Evolutionary conservation across 1,140 invertebrate genomes (phyloP), one percentile per base, ranked within the genome.

Genomic region (Drosophila arawakana): DNA sequence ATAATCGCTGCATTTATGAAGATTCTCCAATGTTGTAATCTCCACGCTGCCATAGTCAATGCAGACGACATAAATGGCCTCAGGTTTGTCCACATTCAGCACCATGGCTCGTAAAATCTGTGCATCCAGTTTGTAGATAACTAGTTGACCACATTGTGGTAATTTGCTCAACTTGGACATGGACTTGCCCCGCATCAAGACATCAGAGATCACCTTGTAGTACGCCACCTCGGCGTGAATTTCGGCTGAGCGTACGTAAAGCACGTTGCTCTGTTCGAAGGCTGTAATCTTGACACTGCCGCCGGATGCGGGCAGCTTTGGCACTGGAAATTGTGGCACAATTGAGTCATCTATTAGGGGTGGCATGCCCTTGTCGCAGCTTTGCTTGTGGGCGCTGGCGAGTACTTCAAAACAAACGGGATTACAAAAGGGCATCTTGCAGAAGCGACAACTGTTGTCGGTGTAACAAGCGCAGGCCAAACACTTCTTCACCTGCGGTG

Each of bases 41-140:
- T 91, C 91, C 15, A 92, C 50, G 55, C 76, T 92, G 0, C 91
- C 91, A 57, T 59, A 92, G 44, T 92, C 91, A 0, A 92, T 68
- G 47, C 75, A 90, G 10, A 83, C 74, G 13, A 92, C 63, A 57
- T 76, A 82, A 7, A 92, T 86, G 25, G 49, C 54, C 0, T 75
- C 25, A 0, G 57, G 43, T 63, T 89, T 50, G 3, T 81, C 78
- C 7, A 70, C 55, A 52, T 83, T 78, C 0, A 92, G 60, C 8
- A 92, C 77, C 61, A 92, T 65, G 35, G 90, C 91, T 2, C 91
- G 80, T 6, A 65, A 41, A 13, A 69, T 75, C 49, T 80, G 63
- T 3, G 49, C 21, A 8, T 77, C 21, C 4, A 75, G 71, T 50
- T 89, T 75, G 6, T 76, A 60, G 7, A 92, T 67, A 0, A 92